Base-by-base conservation (phyloP, 2,797 vertebrate genomes). In the Florisuga fusca region DNA sequence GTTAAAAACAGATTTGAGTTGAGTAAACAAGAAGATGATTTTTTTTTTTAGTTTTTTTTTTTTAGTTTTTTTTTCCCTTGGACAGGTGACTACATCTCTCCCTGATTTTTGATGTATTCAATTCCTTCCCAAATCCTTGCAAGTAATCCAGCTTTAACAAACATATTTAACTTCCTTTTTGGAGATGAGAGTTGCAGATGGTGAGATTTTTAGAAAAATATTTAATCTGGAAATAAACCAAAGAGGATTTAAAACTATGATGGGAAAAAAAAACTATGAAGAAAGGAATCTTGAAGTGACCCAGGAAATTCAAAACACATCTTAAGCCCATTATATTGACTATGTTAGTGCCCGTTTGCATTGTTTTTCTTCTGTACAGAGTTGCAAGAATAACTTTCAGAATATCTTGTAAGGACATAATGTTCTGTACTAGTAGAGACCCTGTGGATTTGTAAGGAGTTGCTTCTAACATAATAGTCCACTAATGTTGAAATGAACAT, bases 181-280 rank as follows among this genome's bases (percentile, higher is more conserved):
- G 69, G 89, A 85, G 41, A 91, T 84, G 41, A 83, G 82, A 79
- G 34, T 84, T 95, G 72, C 96, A 97, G 96, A 96, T 93, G 91
- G 93, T 93, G 82, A 54, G 77, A 83, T 79, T 90, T 95, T 83
- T 90, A 53, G 79, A 76, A 93, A 93, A 93, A 93, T 72, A 92
- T 89, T 94, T 96, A 71, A 92, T 94, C 93, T 92, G 79, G 69
- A 95, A 96, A 80, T 91, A 88, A 89, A 93, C 57, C 34, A 80
- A 94, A 91, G 90, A 95, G 62, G 93, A 94, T 94, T 96, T 92
- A 73, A 81, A 95, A 76, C 26, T 72, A 7, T 71, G 57, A 86
- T 55, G 62, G 61, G 12, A 12, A 41, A 88, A 50, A 50, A 79
- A 90, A 36, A 34, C 89, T 57, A 93, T 80, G 61, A 94, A 89